Conservation (phyloP, 2,113 vertebrate genomes). For the Mormyrus iriodes region DNA sequence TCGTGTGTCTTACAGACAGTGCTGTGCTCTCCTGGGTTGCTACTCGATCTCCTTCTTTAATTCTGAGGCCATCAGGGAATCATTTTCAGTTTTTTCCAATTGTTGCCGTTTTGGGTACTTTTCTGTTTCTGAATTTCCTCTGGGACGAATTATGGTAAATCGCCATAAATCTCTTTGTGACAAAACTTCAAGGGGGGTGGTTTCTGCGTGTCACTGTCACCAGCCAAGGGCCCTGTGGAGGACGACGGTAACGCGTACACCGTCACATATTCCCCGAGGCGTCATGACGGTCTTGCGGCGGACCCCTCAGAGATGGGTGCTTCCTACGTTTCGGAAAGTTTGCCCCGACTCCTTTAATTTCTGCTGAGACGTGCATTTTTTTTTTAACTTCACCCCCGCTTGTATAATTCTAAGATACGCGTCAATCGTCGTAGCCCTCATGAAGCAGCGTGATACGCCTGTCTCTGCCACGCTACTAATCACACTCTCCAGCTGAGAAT, state of each 20-base stretch:
- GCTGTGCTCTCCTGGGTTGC: not conserved
- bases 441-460: not conserved
- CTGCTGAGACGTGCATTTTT: not conserved
- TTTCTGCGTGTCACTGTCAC: not conserved
- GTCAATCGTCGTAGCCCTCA: not conserved
- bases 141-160: not conserved
- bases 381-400: not conserved
- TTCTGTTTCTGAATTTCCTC: not conserved
- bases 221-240: not conserved
- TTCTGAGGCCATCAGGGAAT: not conserved
- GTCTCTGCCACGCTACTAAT: conserved; percentile 1
- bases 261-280: not conserved
- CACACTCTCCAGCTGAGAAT: conserved; percentile 5
- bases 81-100: not conserved
- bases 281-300: not conserved
- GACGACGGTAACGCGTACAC: not conserved
- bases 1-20: not conserved
- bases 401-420: conserved; percentile 9
- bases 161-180: not conserved
- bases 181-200: not conserved
- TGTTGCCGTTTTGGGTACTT: not conserved
- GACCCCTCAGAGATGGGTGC: not conserved
- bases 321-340: not conserved
- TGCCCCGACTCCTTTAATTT: not conserved
- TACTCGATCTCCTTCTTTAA: not conserved